Evolutionary conservation across 2,888 invertebrate species (phyloP), one percentile per base, ranked within the genome.

Genomic region (Mimachlamys varia): DNA sequence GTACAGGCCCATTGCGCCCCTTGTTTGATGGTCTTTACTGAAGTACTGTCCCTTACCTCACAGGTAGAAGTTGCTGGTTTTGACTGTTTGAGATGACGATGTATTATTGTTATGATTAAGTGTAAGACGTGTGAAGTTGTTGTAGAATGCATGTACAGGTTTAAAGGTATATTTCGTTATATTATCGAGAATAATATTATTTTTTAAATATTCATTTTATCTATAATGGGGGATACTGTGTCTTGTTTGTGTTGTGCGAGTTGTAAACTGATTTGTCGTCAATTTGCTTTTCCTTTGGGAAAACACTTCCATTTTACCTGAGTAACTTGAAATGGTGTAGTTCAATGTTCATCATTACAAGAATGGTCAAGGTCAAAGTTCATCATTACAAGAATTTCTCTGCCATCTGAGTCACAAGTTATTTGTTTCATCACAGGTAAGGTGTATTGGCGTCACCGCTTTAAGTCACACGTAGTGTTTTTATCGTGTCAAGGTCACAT

Each of bases 91-190:
- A 76, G 33, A 27, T 33, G 33, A 76, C 76, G 3, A 19, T 76
- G 13, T 76, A 76, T 27, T 76, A 76, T 76, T 76, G 76, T 76
- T 76, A 76, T 27, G 27, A 76, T 33, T 33, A 12, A 22, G 76
- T 76, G 15, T 76, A 76, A 33, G 76, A 33, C 33, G 76, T 27
- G 12, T 22, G 22, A 33, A 76, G 33, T 7, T 76, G 76, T 76
- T 76, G 76, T 76, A 27, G 76, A 76, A 76, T 76, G 76, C 33
- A 76, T 76, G 76, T 76, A 76, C 12, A 76, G 33, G 33, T 76
- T 76, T 76, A 44, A 44, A 44, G 44, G 44, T 33, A 33, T 76
- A 76, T 76, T 33, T 76, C 76, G 33, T 76, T n/a, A n/a, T 62
- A 62, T 62, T 76, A 76, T 58, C 76, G 13, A 27, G 27, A 58